Base-by-base conservation (phyloP, 2,888 invertebrate genomes). In the Mesorhabditis belari region DNA sequence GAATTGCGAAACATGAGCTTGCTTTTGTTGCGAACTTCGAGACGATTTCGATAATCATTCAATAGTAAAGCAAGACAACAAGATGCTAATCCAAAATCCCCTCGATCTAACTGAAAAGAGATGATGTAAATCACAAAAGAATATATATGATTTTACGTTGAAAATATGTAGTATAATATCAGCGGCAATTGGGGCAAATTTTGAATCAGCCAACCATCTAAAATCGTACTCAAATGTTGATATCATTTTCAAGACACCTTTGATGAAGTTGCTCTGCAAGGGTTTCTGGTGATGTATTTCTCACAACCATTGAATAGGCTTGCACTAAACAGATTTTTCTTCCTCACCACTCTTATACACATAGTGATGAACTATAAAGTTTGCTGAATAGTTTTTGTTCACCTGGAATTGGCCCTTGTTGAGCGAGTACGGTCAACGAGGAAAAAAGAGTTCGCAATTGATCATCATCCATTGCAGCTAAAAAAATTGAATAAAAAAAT, bases 11-110 rank as follows among this genome's bases (percentile, higher is more conserved):
- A 71, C 71, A 71, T 71, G 25, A 69, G 60, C 6, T 65, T 54
- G 9, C 67, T 67, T 49, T 65, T 62, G 29, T 65, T 64, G 50
- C 71, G 62, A 23, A 71, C 67, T 9, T 66, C 62, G 6, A 71
- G 61, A n/a, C 71, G 63, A 54, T 66, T 71, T n/a, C 69, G 63
- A 61, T 68, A 71, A 62, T 71, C 71, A 58, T 69, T 71, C 24
- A 71, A 64, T 5, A 71, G 50, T 2, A 71, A 61, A 29, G 69
- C 69, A 5, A 71, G 55, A 19, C 67, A 67, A 59, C 66, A 66
- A 9, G 71, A 71, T 6, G 67, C 65, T 19, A 71, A 50, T 0
- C 65, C 66, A 49, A 67, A 65, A 54, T 69, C 67, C 44, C 67
- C 64, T 23, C 63, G 59, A 27, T 71, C 69, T 2, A 64, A 60